phyloP scores from a whole-genome alignment of 2,888 invertebrate genomes.

The Campoplex nolae region DNA sequence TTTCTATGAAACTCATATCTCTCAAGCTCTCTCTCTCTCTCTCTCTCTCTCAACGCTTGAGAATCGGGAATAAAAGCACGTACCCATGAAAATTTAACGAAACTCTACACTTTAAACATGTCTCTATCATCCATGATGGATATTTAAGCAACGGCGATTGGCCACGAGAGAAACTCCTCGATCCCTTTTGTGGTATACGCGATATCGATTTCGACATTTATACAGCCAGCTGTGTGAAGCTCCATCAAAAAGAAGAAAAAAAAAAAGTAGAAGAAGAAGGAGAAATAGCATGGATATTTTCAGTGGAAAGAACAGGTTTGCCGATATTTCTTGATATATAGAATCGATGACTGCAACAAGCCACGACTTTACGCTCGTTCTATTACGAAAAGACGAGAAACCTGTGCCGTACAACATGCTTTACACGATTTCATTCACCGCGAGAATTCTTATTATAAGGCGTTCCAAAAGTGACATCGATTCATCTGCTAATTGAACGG shows the following conservation, averaged over 20 bases:
- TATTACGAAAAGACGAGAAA: conserved; percentile 26
- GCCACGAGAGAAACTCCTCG: conserved; percentile 31
- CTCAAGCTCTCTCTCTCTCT: not conserved
- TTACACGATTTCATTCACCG: not conserved
- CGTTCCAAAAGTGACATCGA: no score
- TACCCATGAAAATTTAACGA: conserved; percentile 23
- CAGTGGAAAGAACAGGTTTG: conserved; percentile 17
- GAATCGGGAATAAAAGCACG: not conserved
- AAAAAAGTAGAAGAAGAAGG: not conserved
- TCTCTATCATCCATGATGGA: conserved; percentile 14
- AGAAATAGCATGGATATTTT: conserved; percentile 17
- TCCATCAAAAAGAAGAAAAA: no score
- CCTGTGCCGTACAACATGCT: conserved; percentile 4
- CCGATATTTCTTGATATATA: conserved; percentile 47
- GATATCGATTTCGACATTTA: no score
- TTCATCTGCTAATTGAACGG: no score
- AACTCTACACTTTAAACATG: conserved; percentile 3
- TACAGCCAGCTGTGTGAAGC: no score
- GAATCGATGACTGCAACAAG: conserved; percentile 46
- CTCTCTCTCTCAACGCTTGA: not conserved
- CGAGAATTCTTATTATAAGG: no score
- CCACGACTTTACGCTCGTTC: conserved; percentile 22
- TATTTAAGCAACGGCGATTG: conserved; percentile 44
- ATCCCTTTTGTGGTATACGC: not conserved
- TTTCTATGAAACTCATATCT: no score